Base-by-base conservation (phyloP, 1,140 invertebrate genomes). In the Mesaphorura yosii region DNA sequence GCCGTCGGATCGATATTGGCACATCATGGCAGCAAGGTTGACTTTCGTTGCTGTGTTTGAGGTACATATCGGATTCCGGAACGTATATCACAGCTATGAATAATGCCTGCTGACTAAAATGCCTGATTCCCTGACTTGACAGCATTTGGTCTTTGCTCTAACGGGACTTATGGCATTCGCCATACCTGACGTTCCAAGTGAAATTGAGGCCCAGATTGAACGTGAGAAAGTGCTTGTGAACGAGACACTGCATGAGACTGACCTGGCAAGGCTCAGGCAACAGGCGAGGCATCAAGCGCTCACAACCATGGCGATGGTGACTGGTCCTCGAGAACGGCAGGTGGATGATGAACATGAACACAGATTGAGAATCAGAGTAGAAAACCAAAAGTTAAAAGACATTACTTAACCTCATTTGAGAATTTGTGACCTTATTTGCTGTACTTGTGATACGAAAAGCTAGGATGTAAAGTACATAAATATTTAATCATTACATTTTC, bases 11-110 rank as follows among this genome's bases (percentile, higher is more conserved):
- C 81, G 86, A 61, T 92, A 91, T 66, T 94, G 90, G 89, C 89
- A 94, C 65, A 86, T 95, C 14, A 88, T 94, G 69, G 88, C 89
- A 1, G 90, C 89, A 0, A 74, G 90, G 58, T 71, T 95, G 10
- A 86, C 86, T 0, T 94, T 95, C 65, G 88, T 95, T 4, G 85
- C 92, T 1, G 79, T 92, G 3, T 95, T 94, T 72, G 90, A 96
- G 75, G 90, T 92, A 69, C 55, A 12, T 14, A 34, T 34, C n/a
- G n/a, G n/a, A 34, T 34, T 34, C 31, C 31, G 10, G n/a, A 10
- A 34, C n/a, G n/a, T 34, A 34, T 34, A 10, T 34, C n/a, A n/a
- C n/a, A n/a, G n/a, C n/a, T n/a, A n/a, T n/a, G n/a, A n/a, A n/a
- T n/a, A n/a, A n/a, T n/a, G 31, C 10, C 31, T 34, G 31, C n/a